phyloP scores from a whole-genome alignment of 2,797 vertebrate species.

The Betta splendens region DNA sequence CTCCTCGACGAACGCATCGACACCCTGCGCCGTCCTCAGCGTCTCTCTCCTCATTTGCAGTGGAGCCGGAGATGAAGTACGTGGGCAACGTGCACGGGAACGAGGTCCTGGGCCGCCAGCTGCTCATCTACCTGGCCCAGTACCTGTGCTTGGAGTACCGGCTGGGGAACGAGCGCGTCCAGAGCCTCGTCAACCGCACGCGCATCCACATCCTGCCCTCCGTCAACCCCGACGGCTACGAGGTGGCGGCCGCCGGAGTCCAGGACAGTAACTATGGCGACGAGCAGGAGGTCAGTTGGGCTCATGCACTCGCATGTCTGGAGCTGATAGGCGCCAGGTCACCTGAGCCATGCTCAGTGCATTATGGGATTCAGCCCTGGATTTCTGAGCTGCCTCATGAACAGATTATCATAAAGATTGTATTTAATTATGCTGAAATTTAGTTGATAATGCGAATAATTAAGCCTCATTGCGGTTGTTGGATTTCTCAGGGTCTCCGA shows the following conservation, averaged over 20 bases:
- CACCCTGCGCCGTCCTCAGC: background rate
- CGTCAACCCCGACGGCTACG: slow-evolving; percentile 95
- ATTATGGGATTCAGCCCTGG: no score
- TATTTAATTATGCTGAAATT: no score
- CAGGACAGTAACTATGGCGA: slow-evolving; percentile 52
- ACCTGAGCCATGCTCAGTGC: no score
- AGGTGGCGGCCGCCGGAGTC: slow-evolving; percentile 86
- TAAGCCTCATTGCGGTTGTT: slow-evolving; percentile 40
- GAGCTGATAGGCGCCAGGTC: no score
- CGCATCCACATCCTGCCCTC: slow-evolving; percentile 96
- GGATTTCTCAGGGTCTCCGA: slow-evolving; percentile 74
- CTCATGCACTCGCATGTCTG: no score
- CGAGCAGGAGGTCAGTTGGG: slow-evolving; percentile 67
- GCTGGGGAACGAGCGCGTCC: slow-evolving; percentile 88
- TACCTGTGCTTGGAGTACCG: slow-evolving; percentile 94
- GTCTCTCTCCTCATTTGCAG: slow-evolving; percentile 75
- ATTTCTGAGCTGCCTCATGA: no score
- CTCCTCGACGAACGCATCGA: background rate
- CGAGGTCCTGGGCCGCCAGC: slow-evolving; percentile 91
- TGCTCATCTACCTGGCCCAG: slow-evolving; percentile 92
- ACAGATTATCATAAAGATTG: no score
- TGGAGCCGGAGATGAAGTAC: slow-evolving; percentile 94
- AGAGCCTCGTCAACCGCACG: slow-evolving; percentile 90
- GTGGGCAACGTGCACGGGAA: slow-evolving; percentile 96
- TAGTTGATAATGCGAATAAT: no score